phyloP scores from a whole-genome alignment of 2,797 vertebrate genomes.

The Gymnothorax reevesii region DNA sequence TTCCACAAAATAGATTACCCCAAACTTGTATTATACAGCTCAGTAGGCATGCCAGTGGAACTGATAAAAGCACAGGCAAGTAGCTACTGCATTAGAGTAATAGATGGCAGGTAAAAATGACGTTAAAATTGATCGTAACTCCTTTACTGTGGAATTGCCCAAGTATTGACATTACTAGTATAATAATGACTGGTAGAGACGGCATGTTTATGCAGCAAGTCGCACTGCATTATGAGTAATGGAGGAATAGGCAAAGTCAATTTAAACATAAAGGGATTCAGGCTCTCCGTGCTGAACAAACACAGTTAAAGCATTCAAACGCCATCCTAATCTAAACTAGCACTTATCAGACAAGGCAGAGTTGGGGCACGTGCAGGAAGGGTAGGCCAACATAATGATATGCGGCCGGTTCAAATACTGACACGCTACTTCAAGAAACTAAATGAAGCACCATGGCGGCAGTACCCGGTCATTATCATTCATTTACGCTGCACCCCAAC shows the following conservation, averaged over 20 bases:
- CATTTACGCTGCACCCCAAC: background rate
- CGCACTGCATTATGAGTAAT: background rate
- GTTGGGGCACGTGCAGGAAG: background rate
- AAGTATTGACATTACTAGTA: too few relatives aligned
- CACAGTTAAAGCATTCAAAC: background rate
- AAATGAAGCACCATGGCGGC: background rate
- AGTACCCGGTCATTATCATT: background rate
- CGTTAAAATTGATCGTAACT: too few relatives aligned
- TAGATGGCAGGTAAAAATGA: too few relatives aligned
- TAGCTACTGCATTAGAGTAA: too few relatives aligned
- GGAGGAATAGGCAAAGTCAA: background rate
- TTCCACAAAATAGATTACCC: too few relatives aligned
- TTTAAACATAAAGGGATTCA: background rate
- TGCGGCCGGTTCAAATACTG: background rate
- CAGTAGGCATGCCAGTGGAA: too few relatives aligned
- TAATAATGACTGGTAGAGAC: background rate
- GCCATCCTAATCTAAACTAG: background rate
- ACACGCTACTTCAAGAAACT: background rate
- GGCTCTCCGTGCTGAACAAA: background rate
- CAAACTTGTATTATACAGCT: too few relatives aligned
- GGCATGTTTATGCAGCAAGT: background rate
- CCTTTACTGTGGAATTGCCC: too few relatives aligned
- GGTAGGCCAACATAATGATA: background rate
- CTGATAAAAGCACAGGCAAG: too few relatives aligned
- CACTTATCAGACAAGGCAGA: background rate